Evolutionary conservation across 2,797 vertebrate species (phyloP).

Genomic region (Acipenser oxyrinchus): DNA sequence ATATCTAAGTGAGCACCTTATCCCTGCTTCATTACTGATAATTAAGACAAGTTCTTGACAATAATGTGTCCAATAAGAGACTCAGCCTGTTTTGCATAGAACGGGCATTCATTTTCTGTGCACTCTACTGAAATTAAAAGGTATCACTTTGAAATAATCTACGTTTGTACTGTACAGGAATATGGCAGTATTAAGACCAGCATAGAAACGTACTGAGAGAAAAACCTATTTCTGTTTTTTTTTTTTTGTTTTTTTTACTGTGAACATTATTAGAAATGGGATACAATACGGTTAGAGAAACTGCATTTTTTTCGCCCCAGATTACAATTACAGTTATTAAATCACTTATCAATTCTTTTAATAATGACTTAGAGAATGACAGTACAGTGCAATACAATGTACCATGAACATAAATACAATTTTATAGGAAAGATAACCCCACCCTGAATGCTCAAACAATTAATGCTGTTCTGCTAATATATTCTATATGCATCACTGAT

Average conservation of each 20-base stretch:
- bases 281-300: not conserved
- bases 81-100: constrained; percentile 79
- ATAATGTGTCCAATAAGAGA: constrained; percentile 75
- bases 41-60: constrained; percentile 94
- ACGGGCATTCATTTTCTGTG: constrained; percentile 70
- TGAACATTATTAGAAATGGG: constrained; percentile 4
- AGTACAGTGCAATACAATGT: too few relatives aligned
- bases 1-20: constrained; percentile 98
- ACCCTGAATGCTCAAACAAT: too few relatives aligned
- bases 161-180: constrained; percentile 7
- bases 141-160: constrained; percentile 18
- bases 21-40: constrained; percentile 98
- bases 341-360: too few relatives aligned
- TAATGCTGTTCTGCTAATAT: too few relatives aligned
- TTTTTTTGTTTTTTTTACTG: not conserved
- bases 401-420: too few relatives aligned
- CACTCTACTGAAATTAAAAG: constrained; percentile 56
- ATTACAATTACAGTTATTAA: too few relatives aligned
- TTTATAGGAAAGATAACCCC: too few relatives aligned
- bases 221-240: constrained; percentile 17
- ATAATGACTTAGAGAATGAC: too few relatives aligned
- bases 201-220: constrained; percentile 19
- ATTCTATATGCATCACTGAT: too few relatives aligned
- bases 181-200: not conserved
- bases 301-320: too few relatives aligned